phyloP scores from a whole-genome alignment of 2,888 invertebrate species.

The Dichetophora obliterata region DNA sequence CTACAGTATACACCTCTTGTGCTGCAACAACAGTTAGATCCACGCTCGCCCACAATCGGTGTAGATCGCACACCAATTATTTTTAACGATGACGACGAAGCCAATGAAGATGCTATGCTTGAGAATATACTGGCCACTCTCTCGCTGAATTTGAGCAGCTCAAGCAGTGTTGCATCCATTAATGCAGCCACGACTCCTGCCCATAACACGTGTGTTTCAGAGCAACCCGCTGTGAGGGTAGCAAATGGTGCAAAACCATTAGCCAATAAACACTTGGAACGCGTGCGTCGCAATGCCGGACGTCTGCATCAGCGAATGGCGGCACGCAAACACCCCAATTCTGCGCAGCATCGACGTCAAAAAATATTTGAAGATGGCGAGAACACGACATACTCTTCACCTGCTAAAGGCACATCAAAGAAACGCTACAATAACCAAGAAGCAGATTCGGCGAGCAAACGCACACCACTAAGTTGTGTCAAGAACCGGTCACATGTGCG shows the following conservation, averaged over 20 bases:
- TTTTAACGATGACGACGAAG: constrained; percentile 60
- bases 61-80: constrained; percentile 66
- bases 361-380: constrained; percentile 59
- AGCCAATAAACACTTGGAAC: constrained; percentile 59
- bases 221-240: not conserved
- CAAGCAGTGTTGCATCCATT: constrained; percentile 57
- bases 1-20: constrained; percentile 44
- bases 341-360: constrained; percentile 43
- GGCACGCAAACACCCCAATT: constrained; percentile 50
- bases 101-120: constrained; percentile 63
- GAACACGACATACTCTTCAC: constrained; percentile 36
- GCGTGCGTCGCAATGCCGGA: constrained; percentile 52
- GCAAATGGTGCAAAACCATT: constrained; percentile 10
- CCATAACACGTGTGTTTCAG: not conserved
- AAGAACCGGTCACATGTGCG: constrained; percentile 59
- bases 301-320: constrained; percentile 21
- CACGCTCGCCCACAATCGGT: constrained; percentile 65
- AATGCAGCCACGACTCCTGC: constrained; percentile 18
- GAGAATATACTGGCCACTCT: constrained; percentile 62
- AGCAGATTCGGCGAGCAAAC: constrained; percentile 43
- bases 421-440: constrained; percentile 19
- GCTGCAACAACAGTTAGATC: constrained; percentile 56
- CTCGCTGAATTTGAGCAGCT: constrained; percentile 59
- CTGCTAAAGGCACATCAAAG: constrained; percentile 50
- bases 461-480: constrained; percentile 63